phyloP scores from a whole-genome alignment of 2,888 invertebrate genomes.

The Petrolisthes manimaculis region DNA sequence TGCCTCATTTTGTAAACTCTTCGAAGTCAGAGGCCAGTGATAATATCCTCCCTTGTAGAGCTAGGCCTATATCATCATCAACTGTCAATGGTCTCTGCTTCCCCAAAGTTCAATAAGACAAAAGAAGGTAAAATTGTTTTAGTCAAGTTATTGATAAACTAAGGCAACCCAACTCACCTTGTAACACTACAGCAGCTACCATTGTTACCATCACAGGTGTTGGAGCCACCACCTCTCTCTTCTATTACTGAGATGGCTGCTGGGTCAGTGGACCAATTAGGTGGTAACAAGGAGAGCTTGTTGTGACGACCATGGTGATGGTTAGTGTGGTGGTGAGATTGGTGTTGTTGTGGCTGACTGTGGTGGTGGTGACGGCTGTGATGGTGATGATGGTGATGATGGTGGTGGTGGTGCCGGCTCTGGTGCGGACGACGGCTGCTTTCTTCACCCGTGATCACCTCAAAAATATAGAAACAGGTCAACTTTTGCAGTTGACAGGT shows the following conservation, averaged over 20 bases:
- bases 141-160: too few species aligned
- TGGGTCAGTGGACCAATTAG: constrained; percentile 29
- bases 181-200: constrained; percentile 46
- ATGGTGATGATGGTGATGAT: constrained; percentile 32
- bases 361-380: constrained; percentile 24
- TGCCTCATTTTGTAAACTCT: too few species aligned
- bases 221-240: constrained; percentile 30
- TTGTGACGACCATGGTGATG: constrained; percentile 8
- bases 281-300: constrained; percentile 39
- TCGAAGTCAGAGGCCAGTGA: too few species aligned
- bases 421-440: constrained; percentile 38
- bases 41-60: too few species aligned
- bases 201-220: constrained; percentile 35
- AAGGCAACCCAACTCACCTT: constrained; percentile 7
- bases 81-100: too few species aligned
- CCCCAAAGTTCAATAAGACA: too few species aligned
- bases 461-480: not conserved
- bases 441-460: constrained; percentile 50
- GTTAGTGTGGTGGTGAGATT: not conserved
- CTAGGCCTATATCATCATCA: too few species aligned
- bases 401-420: constrained; percentile 37
- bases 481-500: too few species aligned
- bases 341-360: constrained; percentile 10
- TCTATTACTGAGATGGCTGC: constrained; percentile 47
- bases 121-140: too few species aligned